These are phyloP conservation scores for Heteromormyrus szaboi DNA, from an alignment of 2,797 vertebrate species.

Conservation along the genomic window DNA sequence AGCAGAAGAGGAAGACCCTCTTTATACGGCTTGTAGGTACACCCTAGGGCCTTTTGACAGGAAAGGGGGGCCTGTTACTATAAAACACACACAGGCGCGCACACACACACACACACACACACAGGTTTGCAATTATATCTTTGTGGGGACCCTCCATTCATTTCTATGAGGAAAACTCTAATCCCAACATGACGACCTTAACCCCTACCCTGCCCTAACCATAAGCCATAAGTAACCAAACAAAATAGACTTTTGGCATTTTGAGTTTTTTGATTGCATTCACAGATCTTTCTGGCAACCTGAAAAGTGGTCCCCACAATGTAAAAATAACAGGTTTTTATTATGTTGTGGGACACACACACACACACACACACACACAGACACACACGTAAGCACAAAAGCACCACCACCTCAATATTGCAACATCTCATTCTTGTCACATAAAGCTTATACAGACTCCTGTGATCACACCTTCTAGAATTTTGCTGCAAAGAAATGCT, in stretches of 20 bases:
- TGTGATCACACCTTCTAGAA: not conserved
- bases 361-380: not conserved
- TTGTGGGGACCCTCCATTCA: not conserved
- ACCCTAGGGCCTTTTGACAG: not conserved
- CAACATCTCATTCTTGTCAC: not conserved
- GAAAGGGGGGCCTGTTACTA: not conserved
- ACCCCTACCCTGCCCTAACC: not conserved
- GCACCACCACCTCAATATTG: not conserved
- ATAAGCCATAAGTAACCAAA: not conserved
- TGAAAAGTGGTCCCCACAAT: not conserved
- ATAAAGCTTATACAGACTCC: not conserved
- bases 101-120: not conserved
- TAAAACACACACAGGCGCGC: not conserved
- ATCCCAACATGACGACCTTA: not conserved
- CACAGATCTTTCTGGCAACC: not conserved
- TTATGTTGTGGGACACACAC: not conserved
- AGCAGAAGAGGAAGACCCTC: not conserved
- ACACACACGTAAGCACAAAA: not conserved
- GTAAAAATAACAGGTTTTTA: not conserved
- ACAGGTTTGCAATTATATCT: not conserved
- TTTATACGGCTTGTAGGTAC: not conserved
- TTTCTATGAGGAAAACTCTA: not conserved
- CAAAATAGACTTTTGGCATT: not conserved
- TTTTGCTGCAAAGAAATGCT: not conserved
- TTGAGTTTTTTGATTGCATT: not conserved